Evolutionary conservation across 2,113 vertebrate genomes (phyloP).

Genomic region (Seriola dumerili): DNA sequence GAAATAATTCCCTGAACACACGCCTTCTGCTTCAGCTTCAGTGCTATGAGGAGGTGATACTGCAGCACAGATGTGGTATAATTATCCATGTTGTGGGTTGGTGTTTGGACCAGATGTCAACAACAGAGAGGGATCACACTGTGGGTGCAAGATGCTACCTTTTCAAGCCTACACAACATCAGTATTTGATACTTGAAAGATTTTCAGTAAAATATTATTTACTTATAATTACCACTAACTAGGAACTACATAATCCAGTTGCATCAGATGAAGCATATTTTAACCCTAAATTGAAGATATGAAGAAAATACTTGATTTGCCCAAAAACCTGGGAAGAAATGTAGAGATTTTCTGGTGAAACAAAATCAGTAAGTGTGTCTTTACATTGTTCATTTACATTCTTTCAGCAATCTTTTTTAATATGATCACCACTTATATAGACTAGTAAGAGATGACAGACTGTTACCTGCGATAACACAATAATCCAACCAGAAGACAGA

Average conservation of each 20-base stretch:
- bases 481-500: slow-evolving; percentile 87
- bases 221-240: neutral
- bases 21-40: neutral
- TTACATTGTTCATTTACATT: neutral
- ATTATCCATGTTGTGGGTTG: neutral
- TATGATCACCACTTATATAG: neutral
- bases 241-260: neutral
- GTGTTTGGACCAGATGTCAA: neutral
- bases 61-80: neutral
- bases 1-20: neutral
- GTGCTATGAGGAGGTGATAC: neutral
- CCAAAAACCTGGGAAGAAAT: neutral
- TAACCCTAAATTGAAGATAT: neutral
- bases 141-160: neutral
- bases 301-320: too few species aligned
- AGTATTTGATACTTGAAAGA: neutral
- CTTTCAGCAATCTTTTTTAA: neutral
- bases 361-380: neutral
- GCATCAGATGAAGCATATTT: neutral
- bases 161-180: neutral
- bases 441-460: neutral
- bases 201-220: neutral
- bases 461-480: slow-evolving; percentile 90
- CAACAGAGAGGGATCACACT: neutral
- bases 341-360: neutral